A percentile compares a stretch with the other conserved stretches of the same genome.
phyloP scores from a whole-genome alignment of 2,113 vertebrate species.

The Scophthalmus maximus region DNA sequence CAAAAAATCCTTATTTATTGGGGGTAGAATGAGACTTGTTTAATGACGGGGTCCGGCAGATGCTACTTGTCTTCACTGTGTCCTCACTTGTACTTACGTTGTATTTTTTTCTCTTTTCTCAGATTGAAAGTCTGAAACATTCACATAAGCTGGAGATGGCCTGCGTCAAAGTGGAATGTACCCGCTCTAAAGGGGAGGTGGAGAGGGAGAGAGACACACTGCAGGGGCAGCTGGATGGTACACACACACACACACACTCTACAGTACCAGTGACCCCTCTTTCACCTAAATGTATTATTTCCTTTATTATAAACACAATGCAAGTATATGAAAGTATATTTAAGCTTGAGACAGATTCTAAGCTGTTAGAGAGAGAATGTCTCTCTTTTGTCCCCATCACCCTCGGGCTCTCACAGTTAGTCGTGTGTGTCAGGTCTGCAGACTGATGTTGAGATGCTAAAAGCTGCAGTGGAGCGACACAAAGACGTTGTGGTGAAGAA shows the following conservation, averaged over 20 bases:
- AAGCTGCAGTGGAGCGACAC: conserved; percentile 83
- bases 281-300: too few relatives aligned
- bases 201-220: conserved; percentile 90
- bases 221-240: conserved; percentile 90
- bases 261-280: not conserved
- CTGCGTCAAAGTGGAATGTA: conserved; percentile 90
- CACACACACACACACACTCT: not conserved
- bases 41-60: not conserved
- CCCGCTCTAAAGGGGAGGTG: conserved; percentile 88
- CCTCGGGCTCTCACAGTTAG: not conserved
- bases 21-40: not conserved
- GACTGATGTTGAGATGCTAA: conserved; percentile 88
- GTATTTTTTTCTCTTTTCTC: not conserved
- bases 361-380: not conserved
- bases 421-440: conserved; percentile 83
- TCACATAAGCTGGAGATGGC: conserved; percentile 90
- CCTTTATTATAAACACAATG: not conserved
- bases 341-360: not conserved
- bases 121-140: conserved; percentile 93
- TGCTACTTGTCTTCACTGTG: not conserved
- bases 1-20: not conserved
- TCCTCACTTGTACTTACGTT: not conserved
- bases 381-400: too few relatives aligned
- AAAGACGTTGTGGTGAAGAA: conserved; percentile 92
- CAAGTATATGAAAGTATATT: not conserved